Evolutionary conservation across 2,797 vertebrate species (phyloP).

Genomic region (Bradypodion pumilum): DNA sequence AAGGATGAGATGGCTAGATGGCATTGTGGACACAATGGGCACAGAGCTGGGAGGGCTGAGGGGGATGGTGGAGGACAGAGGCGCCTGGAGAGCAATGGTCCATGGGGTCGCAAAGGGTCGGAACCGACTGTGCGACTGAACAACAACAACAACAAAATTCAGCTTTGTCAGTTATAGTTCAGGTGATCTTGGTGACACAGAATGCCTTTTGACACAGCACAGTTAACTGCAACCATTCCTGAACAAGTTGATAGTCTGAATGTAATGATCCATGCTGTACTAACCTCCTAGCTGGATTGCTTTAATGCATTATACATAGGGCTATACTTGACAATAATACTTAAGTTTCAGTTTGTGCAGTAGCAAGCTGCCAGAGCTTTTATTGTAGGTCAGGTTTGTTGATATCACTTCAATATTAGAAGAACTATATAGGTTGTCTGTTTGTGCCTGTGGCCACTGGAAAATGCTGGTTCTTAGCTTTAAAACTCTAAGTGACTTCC

Average conservation of each 20-base stretch:
- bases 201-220: not conserved
- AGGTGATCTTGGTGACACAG: not conserved
- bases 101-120: too few species aligned
- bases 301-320: not conserved
- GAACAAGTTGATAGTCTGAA: too few species aligned
- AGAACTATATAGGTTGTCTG: not conserved
- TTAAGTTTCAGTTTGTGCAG: not conserved
- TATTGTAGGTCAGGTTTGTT: not conserved
- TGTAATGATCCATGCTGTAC: not conserved
- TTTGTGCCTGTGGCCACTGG: not conserved
- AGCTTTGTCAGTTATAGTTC: too few species aligned
- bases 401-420: not conserved
- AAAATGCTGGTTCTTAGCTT: not conserved
- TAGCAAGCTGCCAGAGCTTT: not conserved
- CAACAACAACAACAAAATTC: too few species aligned
- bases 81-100: too few species aligned
- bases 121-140: too few species aligned
- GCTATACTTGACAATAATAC: not conserved
- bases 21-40: too few species aligned
- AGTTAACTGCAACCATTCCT: not conserved
- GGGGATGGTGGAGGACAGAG: too few species aligned
- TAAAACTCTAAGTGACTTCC: not conserved
- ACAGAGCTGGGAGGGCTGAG: too few species aligned
- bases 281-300: not conserved
- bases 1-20: too few species aligned